These are phyloP conservation scores for Raja brachyura DNA, from an alignment of 2,113 vertebrate species.

Conservation along the genomic window DNA sequence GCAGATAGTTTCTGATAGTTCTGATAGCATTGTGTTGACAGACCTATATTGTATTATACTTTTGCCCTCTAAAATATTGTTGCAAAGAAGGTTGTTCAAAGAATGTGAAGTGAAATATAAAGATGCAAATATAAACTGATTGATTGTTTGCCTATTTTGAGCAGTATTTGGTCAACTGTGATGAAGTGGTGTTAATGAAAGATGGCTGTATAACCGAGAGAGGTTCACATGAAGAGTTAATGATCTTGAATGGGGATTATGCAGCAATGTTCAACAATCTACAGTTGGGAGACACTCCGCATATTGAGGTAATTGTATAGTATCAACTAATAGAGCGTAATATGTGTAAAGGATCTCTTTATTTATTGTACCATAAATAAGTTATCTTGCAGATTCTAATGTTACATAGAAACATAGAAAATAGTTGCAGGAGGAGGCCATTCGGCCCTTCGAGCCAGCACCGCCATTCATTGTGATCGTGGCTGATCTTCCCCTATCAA, in stretches of 20 bases:
- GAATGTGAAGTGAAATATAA: neutral
- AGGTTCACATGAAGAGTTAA: slow-evolving; percentile 80
- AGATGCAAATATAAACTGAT: neutral
- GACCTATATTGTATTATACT: neutral
- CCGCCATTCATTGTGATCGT: too few species aligned
- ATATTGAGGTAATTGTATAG: slow-evolving; percentile 65
- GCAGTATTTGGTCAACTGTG: slow-evolving; percentile 84
- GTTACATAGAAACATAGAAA: too few species aligned
- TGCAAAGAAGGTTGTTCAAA: neutral
- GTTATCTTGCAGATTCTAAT: neutral
- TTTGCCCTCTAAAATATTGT: neutral
- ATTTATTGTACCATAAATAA: neutral
- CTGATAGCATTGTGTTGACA: neutral
- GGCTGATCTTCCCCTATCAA: too few species aligned
- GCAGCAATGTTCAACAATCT: slow-evolving; percentile 84
- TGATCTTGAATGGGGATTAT: slow-evolving; percentile 81
- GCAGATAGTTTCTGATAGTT: too few species aligned
- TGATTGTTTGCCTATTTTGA: slow-evolving; percentile 41
- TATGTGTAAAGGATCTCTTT: neutral
- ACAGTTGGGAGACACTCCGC: slow-evolving; percentile 77
- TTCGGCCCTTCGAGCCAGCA: too few species aligned
- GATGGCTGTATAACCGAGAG: slow-evolving; percentile 79
- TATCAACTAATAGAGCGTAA: neutral
- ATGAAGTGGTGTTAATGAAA: slow-evolving; percentile 86
- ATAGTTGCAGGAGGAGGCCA: too few species aligned